Percentiles rank a stretch among this genome's conserved stretches.
Evolutionary conservation across 1,140 invertebrate genomes (phyloP).

Genomic region (Vanessa tameamea): DNA sequence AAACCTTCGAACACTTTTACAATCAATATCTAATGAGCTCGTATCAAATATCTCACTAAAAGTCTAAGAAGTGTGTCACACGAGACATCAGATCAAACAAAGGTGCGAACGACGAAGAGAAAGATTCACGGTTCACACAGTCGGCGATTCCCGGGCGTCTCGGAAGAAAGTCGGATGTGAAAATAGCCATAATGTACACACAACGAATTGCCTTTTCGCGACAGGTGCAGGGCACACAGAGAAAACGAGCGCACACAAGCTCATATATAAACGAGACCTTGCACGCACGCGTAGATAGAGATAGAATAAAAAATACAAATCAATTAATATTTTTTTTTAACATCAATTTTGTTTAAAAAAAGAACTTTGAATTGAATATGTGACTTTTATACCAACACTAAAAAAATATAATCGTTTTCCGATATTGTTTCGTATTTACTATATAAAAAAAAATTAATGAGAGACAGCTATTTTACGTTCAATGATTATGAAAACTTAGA

Average conservation of each 20-base stretch:
- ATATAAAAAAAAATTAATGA: no score
- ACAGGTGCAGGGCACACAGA: conserved; percentile 53
- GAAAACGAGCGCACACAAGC: conserved; percentile 50
- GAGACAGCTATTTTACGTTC: background rate
- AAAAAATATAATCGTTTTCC: no score
- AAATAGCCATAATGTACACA: conserved; percentile 65
- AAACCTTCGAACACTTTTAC: background rate
- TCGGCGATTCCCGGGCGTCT: conserved; percentile 41
- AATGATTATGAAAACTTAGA: conserved; percentile 20
- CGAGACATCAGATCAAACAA: conserved; percentile 60
- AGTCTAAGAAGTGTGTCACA: conserved; percentile 44
- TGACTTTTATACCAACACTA: no score
- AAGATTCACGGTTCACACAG: conserved; percentile 60
- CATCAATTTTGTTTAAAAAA: no score
- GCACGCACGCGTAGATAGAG: conserved; percentile 28
- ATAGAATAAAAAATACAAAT: conserved; percentile 7
- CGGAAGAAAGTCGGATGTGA: conserved; percentile 77
- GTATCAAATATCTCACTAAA: background rate
- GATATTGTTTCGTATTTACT: no score
- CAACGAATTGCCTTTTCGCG: conserved; percentile 60
- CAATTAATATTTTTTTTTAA: no score
- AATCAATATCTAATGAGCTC: background rate
- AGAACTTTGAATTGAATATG: no score
- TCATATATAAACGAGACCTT: background rate
- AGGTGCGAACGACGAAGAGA: conserved; percentile 60